Evolutionary conservation across 2,113 vertebrate species (phyloP).

Genomic region (Urocitellus parryii): DNA sequence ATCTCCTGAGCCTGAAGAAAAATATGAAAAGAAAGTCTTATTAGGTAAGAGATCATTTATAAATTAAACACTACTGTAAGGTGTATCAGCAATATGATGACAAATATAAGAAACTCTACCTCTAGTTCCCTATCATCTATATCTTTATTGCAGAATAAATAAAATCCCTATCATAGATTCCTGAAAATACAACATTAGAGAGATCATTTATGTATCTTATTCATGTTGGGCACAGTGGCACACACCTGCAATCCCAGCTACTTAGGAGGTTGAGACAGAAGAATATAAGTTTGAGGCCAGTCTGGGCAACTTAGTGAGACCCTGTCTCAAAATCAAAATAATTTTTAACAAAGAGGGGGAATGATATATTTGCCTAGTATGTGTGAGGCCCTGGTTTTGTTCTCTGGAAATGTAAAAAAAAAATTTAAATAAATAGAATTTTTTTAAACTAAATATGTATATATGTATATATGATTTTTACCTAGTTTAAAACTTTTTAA

Average conservation of each 20-base stretch:
- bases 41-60: conserved; percentile 69
- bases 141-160: not conserved
- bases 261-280: not conserved
- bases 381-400: too few relatives aligned
- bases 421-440: too few relatives aligned
- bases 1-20: conserved; percentile 94
- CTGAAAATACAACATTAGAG: not conserved
- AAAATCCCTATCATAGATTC: not conserved
- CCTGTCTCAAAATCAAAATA: not conserved
- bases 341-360: too few relatives aligned
- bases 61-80: conserved; percentile 20
- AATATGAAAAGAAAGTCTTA: conserved; percentile 70
- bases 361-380: too few relatives aligned
- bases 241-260: not conserved
- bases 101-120: not conserved
- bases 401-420: too few relatives aligned
- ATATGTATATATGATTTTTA: too few relatives aligned
- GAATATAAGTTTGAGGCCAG: not conserved
- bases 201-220: not conserved
- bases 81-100: not conserved
- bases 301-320: not conserved
- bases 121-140: not conserved
- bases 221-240: not conserved
- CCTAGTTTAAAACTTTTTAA: not conserved
- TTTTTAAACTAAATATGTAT: too few relatives aligned